Evolutionary conservation across 2,888 invertebrate species (phyloP).

Genomic region (Polietes domitor): DNA sequence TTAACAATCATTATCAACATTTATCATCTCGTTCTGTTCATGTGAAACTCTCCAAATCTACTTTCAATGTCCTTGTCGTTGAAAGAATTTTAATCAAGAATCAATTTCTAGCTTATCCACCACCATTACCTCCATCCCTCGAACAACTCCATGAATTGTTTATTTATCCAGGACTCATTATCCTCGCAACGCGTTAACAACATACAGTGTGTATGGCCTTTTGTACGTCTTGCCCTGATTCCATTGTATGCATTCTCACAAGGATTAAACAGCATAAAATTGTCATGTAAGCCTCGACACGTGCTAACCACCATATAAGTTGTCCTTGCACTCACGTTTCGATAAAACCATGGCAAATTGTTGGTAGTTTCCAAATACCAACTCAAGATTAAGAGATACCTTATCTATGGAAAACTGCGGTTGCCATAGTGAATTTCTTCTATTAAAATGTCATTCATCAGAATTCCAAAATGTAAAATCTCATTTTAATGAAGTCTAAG

Average conservation of each 20-base stretch:
- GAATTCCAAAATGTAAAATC: constrained; percentile 3
- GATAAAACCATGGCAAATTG: not conserved
- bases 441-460: constrained; percentile 58
- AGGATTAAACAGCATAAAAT: constrained; percentile 66
- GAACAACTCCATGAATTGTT: not conserved
- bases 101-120: not conserved
- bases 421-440: constrained; percentile 54
- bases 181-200: not conserved
- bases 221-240: not conserved
- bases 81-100: not conserved
- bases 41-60: too few species aligned
- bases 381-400: constrained; percentile 55
- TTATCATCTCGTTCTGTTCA: too few species aligned
- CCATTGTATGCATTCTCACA: constrained; percentile 56
- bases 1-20: too few species aligned
- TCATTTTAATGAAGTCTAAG: constrained; percentile 34
- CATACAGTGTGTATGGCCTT: not conserved
- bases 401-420: constrained; percentile 47
- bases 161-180: not conserved
- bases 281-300: constrained; percentile 69
- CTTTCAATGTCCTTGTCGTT: not conserved
- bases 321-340: constrained; percentile 10
- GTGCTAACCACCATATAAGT: constrained; percentile 43
- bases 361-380: constrained; percentile 27
- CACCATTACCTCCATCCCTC: not conserved